A percentile compares a stretch with the other conserved stretches of the same genome.
These are phyloP conservation scores for Acrocyrtus sp. DNA, from an alignment of 2,888 invertebrate genomes.

Conservation along the genomic window DNA sequence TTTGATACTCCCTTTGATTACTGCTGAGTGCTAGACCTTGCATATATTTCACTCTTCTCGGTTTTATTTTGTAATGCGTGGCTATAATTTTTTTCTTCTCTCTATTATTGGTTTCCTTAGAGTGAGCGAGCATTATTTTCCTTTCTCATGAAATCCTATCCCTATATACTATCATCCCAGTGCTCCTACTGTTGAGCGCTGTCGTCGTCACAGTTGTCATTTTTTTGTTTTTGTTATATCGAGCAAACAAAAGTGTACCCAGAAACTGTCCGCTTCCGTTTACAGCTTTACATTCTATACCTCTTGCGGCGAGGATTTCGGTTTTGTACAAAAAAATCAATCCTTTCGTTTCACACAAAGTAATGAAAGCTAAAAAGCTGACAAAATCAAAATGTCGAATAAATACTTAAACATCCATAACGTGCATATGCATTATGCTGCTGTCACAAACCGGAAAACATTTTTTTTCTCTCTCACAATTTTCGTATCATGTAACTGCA, in stretches of 20 bases:
- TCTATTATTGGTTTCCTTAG: too few species aligned
- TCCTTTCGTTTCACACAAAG: too few species aligned
- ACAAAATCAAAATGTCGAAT: too few species aligned
- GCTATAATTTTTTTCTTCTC: not conserved
- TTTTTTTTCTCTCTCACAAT: conserved; percentile 19
- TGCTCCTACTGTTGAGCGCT: too few species aligned
- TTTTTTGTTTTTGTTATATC: not conserved
- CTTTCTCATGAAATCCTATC: not conserved
- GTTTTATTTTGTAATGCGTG: not conserved
- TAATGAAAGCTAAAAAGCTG: too few species aligned
- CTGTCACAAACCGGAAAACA: conserved; percentile 42
- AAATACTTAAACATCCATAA: too few species aligned
- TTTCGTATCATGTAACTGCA: conserved; percentile 11
- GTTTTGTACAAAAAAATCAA: not conserved
- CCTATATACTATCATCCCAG: too few species aligned
- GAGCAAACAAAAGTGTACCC: not conserved
- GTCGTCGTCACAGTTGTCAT: not conserved
- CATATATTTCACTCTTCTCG: not conserved
- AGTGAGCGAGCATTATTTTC: too few species aligned
- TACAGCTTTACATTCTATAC: not conserved
- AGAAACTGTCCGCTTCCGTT: not conserved
- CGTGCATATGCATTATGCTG: too few species aligned
- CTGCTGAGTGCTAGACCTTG: not conserved
- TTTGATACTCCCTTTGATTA: not conserved
- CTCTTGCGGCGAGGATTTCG: not conserved